Evolutionary conservation across 2,113 vertebrate species (phyloP).

Genomic region (Eidolon helvum): DNA sequence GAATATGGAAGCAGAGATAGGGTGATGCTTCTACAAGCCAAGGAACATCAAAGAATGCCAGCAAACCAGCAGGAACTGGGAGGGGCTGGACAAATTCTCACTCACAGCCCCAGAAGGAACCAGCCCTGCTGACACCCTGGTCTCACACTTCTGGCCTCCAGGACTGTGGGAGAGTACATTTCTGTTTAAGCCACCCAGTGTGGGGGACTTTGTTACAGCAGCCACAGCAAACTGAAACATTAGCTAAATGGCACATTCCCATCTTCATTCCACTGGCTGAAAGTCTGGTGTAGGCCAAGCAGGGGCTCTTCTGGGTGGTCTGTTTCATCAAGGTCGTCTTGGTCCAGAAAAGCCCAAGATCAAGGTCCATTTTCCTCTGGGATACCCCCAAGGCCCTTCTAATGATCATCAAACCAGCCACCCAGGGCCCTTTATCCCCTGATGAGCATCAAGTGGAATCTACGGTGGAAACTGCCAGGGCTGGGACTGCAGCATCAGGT

Average conservation of each 20-base stretch:
- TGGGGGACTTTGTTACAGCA: not conserved
- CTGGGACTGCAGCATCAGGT: not conserved
- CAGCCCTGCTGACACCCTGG: not conserved
- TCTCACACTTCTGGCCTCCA: not conserved
- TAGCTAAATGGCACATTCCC: not conserved
- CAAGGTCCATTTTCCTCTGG: not conserved
- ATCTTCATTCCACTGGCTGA: not conserved
- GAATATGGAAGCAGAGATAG: not conserved
- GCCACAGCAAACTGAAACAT: not conserved
- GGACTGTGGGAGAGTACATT: not conserved
- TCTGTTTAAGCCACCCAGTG: rapidly evolving
- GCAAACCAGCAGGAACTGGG: not conserved
- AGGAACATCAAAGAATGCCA: not conserved
- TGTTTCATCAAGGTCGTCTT: not conserved
- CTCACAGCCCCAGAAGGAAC: not conserved
- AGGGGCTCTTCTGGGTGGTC: not conserved
- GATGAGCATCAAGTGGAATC: rapidly evolving
- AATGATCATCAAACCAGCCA: not conserved
- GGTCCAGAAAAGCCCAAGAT: not conserved
- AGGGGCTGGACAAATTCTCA: not conserved
- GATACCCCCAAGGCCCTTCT: not conserved
- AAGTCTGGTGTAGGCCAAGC: rapidly evolving
- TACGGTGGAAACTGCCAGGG: not conserved
- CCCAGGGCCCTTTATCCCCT: too few relatives aligned
- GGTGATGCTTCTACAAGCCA: not conserved